These are phyloP conservation scores for Melanostoma scalare DNA, from an alignment of 2,888 invertebrate species.

Conservation along the genomic window DNA sequence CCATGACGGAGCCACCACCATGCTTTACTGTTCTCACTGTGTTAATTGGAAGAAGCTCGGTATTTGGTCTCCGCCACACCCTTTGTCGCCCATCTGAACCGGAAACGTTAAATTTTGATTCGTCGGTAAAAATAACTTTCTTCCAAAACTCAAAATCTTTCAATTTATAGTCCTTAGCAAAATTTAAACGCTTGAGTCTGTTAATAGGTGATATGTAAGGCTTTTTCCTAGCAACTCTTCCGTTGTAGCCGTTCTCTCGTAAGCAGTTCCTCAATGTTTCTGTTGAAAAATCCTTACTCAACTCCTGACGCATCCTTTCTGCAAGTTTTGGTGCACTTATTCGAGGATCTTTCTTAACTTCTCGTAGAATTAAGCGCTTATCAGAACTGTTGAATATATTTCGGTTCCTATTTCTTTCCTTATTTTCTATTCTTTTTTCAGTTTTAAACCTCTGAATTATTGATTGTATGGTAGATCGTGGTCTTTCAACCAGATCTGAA, in stretches of 20 bases:
- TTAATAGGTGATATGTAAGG: slow-evolving; percentile 9
- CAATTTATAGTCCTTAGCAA: not conserved
- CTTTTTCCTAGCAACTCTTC: slow-evolving; percentile 25
- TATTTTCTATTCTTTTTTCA: slow-evolving; percentile 27
- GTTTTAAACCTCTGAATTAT: not conserved
- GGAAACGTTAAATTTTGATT: slow-evolving; percentile 65
- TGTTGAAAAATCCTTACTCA: slow-evolving; percentile 14
- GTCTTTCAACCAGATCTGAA: slow-evolving; percentile 6
- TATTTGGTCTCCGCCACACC: slow-evolving; percentile 71
- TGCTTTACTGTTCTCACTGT: slow-evolving; percentile 74
- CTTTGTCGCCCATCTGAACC: slow-evolving; percentile 53
- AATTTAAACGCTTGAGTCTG: not conserved
- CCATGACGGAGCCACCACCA: slow-evolving; percentile 74
- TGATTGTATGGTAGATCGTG: slow-evolving; percentile 26
- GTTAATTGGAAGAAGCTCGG: slow-evolving; percentile 66
- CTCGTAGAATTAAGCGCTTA: slow-evolving; percentile 5
- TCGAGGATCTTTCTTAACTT: slow-evolving; percentile 23
- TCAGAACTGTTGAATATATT: slow-evolving; percentile 16
- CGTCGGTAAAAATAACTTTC: slow-evolving; percentile 63
- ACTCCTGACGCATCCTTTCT: slow-evolving; percentile 6
- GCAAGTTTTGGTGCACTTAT: slow-evolving; percentile 31
- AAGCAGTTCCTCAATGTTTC: slow-evolving; percentile 1
- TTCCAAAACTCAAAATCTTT: slow-evolving; percentile 57
- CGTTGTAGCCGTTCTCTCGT: slow-evolving; percentile 22
- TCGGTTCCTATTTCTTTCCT: slow-evolving; percentile 1